Evolutionary conservation across 2,797 vertebrate genomes (phyloP).

Genomic region (Xyrichtys novacula): DNA sequence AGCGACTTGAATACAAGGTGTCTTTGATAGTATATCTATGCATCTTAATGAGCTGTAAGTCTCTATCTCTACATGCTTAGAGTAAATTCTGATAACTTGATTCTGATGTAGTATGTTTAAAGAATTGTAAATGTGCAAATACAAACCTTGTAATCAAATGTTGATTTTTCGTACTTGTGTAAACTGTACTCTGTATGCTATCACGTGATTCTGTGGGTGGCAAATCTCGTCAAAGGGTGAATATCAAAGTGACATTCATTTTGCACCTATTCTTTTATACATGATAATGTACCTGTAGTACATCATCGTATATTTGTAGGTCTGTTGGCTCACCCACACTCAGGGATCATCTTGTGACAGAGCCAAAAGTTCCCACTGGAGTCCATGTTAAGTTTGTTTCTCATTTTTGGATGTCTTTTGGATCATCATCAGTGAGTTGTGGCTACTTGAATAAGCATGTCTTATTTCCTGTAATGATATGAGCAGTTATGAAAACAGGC

Average conservation of each 20-base stretch:
- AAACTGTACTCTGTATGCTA: neutral
- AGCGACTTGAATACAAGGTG: neutral
- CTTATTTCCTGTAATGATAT: too few relatives aligned
- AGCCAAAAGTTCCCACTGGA: neutral
- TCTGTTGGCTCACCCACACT: neutral
- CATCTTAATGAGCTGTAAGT: neutral
- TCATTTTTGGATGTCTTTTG: too few relatives aligned
- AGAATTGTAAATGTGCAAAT: too few relatives aligned
- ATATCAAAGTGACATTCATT: neutral
- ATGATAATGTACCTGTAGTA: neutral
- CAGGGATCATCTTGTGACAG: neutral
- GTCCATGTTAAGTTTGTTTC: neutral
- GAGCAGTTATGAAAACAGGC: too few relatives aligned
- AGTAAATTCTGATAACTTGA: neutral
- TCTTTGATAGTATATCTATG: neutral
- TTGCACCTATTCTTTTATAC: neutral
- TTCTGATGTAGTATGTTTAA: too few relatives aligned
- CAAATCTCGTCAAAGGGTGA: accelerated
- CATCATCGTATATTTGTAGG: too few relatives aligned
- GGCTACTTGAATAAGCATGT: too few relatives aligned
- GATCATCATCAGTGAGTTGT: too few relatives aligned
- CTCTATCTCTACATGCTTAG: neutral
- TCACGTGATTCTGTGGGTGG: neutral
- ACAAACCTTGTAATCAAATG: constrained; percentile 2
- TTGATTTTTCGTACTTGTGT: neutral